Evolutionary conservation across 1,140 invertebrate species (phyloP).

Genomic region (Drosophila ambigua): DNA sequence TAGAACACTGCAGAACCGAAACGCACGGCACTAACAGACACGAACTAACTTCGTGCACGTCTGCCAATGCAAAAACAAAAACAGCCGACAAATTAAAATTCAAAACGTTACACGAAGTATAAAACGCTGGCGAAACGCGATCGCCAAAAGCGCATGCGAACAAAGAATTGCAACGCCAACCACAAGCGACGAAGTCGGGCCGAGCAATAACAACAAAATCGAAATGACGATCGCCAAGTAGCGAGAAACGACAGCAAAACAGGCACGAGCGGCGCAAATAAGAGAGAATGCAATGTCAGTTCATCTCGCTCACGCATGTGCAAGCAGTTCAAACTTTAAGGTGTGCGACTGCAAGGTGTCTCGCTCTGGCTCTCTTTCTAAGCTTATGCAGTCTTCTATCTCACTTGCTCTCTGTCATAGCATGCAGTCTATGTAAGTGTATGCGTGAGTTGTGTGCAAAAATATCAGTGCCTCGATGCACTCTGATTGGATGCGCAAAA

Average conservation of each 20-base stretch:
- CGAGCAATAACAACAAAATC: slow-evolving; percentile 22
- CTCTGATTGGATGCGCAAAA: slow-evolving; percentile 57
- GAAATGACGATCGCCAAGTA: slow-evolving; percentile 1
- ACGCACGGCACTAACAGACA: slow-evolving; percentile 5
- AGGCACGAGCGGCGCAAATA: not conserved
- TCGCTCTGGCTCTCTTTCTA: too few relatives aligned
- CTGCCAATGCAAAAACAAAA: slow-evolving; percentile 21
- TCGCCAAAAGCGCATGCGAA: slow-evolving; percentile 60
- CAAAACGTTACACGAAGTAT: slow-evolving; percentile 55
- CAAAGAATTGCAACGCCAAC: slow-evolving; percentile 51
- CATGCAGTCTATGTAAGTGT: too few relatives aligned
- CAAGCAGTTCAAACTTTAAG: too few relatives aligned
- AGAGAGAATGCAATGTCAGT: slow-evolving; percentile 25
- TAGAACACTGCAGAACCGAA: slow-evolving; percentile 21
- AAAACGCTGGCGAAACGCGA: slow-evolving; percentile 17
- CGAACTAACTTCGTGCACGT: slow-evolving; percentile 40
- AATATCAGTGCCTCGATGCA: slow-evolving; percentile 16
- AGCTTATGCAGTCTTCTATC: slow-evolving; percentile 12
- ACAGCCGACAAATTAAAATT: slow-evolving; percentile 69
- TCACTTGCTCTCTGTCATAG: too few relatives aligned
- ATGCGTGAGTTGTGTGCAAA: not conserved
- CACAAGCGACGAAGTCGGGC: slow-evolving; percentile 27
- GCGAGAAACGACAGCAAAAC: not conserved
- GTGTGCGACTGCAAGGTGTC: too few relatives aligned
- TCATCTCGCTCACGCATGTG: too few relatives aligned